These are phyloP conservation scores for western clawed frog (Xenopus tropicalis) DNA, from an alignment of 2,113 vertebrate species.

Conservation along the genomic window DNA sequence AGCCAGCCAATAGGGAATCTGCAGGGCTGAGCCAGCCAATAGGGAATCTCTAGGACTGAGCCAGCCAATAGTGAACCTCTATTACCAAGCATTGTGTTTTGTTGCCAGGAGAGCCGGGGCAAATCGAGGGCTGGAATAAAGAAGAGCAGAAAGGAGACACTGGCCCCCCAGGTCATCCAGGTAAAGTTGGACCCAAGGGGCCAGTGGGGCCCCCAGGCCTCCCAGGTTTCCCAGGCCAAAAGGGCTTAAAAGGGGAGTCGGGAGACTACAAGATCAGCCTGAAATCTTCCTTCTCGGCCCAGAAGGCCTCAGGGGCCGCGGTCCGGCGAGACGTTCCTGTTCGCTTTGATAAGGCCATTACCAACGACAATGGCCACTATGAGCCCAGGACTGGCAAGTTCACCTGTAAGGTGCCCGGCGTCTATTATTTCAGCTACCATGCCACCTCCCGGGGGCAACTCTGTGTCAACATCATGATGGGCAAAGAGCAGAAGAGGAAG, in stretches of 20 bases:
- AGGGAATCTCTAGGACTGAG: too few species aligned
- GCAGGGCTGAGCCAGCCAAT: too few species aligned
- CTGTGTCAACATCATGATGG: constrained; percentile 66
- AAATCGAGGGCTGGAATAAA: constrained; percentile 32
- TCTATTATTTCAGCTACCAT: constrained; percentile 79
- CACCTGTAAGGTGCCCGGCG: constrained; percentile 58
- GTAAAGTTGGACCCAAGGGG: constrained; percentile 68
- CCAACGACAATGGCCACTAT: constrained; percentile 51
- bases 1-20: too few species aligned
- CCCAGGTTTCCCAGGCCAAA: constrained; percentile 47
- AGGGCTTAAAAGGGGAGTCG: constrained; percentile 51
- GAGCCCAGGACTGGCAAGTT: constrained; percentile 62
- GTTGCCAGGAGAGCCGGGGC: constrained; percentile 59
- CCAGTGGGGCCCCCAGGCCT: constrained; percentile 54
- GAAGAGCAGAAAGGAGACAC: constrained; percentile 53
- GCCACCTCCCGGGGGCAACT: constrained; percentile 61
- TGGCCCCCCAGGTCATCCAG: constrained; percentile 57
- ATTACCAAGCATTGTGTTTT: neutral
- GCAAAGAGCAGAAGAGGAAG: constrained; percentile 18
- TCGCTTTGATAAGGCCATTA: constrained; percentile 58
- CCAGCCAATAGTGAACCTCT: too few species aligned
- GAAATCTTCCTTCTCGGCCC: constrained; percentile 66
- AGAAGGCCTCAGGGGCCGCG: neutral
- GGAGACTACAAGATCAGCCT: constrained; percentile 56
- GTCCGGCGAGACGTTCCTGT: constrained; percentile 48